These are phyloP conservation scores for Mya arenaria DNA, from an alignment of 1,140 invertebrate species.

Conservation along the genomic window DNA sequence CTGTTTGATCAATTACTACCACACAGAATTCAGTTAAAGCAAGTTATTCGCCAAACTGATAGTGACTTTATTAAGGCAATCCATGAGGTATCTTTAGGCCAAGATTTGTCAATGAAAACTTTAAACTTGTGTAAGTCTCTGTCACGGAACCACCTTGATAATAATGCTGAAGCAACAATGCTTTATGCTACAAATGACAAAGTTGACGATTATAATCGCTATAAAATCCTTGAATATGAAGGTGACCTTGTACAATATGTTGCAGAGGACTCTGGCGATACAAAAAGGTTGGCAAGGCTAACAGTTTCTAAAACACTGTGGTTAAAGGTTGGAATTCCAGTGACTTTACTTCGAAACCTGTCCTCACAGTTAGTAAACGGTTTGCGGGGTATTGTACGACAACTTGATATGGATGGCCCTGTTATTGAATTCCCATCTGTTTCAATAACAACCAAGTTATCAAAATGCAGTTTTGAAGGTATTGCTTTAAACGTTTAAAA, in stretches of 20 bases:
- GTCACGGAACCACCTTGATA: not conserved
- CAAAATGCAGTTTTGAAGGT: not conserved
- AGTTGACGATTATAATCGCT: conserved; percentile 19
- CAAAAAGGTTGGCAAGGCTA: not conserved
- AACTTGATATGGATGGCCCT: not conserved
- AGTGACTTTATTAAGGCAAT: not conserved
- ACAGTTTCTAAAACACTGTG: conserved; percentile 1
- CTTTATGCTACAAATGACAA: conserved; percentile 10
- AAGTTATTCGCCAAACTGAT: not conserved
- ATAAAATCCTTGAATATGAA: not conserved
- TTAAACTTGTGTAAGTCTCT: not conserved
- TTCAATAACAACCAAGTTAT: not conserved
- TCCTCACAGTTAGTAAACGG: conserved; percentile 22
- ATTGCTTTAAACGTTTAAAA: no score
- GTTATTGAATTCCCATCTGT: not conserved
- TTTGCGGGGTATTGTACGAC: not conserved
- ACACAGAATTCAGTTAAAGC: conserved; percentile 16
- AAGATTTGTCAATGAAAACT: not conserved
- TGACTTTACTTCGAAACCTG: conserved; percentile 3
- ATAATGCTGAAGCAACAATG: not conserved
- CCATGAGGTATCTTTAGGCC: not conserved
- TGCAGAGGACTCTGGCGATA: not conserved
- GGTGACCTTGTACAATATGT: conserved; percentile 9
- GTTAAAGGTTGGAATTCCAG: conserved; percentile 5
- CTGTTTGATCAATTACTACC: not conserved